Evolutionary conservation across 2,797 vertebrate species (phyloP).

Genomic region (Nannoperca obscura): DNA sequence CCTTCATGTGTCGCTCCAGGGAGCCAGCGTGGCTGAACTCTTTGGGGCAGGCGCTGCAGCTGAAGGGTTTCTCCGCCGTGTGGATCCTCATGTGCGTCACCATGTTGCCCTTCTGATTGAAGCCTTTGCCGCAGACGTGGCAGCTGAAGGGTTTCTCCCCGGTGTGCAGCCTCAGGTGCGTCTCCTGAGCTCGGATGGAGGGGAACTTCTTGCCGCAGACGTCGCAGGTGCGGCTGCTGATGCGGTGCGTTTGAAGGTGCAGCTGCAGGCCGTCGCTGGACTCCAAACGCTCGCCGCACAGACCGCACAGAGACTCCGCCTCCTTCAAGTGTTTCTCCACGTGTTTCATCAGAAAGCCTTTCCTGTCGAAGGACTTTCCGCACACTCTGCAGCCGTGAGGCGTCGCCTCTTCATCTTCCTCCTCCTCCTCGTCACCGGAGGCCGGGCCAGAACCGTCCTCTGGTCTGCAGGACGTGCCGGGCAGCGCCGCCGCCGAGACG

Average conservation of each 20-base stretch:
- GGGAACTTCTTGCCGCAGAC: slow-evolving; percentile 72
- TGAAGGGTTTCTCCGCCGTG: slow-evolving; percentile 40
- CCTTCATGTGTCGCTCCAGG: slow-evolving; percentile 58
- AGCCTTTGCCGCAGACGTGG: slow-evolving; percentile 61
- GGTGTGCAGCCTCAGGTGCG: slow-evolving; percentile 67
- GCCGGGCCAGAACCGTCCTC: slow-evolving; percentile 13
- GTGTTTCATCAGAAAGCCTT: slow-evolving; percentile 68
- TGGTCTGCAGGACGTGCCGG: slow-evolving; percentile 22
- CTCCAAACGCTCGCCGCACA: slow-evolving; percentile 59
- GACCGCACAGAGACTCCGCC: slow-evolving; percentile 35
- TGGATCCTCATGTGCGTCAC: slow-evolving; percentile 69
- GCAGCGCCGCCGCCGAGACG: not conserved
- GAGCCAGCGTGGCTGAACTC: slow-evolving; percentile 50
- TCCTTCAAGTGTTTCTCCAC: slow-evolving; percentile 65
- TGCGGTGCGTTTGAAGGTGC: slow-evolving; percentile 68
- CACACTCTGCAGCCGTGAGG: slow-evolving; percentile 67
- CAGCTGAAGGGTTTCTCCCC: slow-evolving; percentile 75
- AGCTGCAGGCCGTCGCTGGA: slow-evolving; percentile 24
- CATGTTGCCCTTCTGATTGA: slow-evolving; percentile 76
- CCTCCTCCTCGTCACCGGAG: slow-evolving; percentile 1
- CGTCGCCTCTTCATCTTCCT: not conserved
- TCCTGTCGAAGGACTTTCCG: slow-evolving; percentile 56
- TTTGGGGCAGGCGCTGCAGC: slow-evolving; percentile 42
- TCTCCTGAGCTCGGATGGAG: slow-evolving; percentile 64
- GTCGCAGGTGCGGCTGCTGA: slow-evolving; percentile 62